Evolutionary conservation across 2,113 vertebrate species (phyloP).

Genomic region (Mesocricetus auratus): DNA sequence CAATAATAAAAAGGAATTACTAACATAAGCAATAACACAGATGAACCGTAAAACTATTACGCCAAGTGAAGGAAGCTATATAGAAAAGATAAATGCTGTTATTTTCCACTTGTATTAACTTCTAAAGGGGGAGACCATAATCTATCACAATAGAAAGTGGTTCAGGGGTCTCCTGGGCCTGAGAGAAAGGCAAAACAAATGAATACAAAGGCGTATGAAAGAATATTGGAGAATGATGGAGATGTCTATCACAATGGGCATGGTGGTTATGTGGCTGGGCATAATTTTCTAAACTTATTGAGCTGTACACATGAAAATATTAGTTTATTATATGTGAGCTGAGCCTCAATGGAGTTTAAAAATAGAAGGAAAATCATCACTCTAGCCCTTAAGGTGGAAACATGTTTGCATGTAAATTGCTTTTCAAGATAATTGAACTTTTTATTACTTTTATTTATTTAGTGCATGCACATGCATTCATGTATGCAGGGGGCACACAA

Average conservation of each 20-base stretch:
- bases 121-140: neutral
- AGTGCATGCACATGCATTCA: no score
- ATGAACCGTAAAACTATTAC: neutral
- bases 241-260: neutral
- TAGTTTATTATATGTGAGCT: neutral
- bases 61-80: neutral
- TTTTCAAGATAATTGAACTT: neutral
- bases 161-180: neutral
- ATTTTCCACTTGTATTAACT: neutral
- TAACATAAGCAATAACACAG: neutral
- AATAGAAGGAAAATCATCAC: neutral
- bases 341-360: neutral
- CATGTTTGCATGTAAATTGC: conserved; percentile 17
- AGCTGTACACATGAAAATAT: neutral
- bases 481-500: neutral
- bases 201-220: neutral
- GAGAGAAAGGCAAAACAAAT: neutral
- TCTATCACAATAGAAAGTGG: neutral
- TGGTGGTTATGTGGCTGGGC: neutral
- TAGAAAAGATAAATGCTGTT: neutral
- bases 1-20: neutral
- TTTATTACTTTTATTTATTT: neutral
- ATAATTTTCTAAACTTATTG: neutral
- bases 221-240: neutral
- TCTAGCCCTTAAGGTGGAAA: neutral